Base-by-base conservation (phyloP, 2,888 invertebrate species). In the Liodrosophila aerea region DNA sequence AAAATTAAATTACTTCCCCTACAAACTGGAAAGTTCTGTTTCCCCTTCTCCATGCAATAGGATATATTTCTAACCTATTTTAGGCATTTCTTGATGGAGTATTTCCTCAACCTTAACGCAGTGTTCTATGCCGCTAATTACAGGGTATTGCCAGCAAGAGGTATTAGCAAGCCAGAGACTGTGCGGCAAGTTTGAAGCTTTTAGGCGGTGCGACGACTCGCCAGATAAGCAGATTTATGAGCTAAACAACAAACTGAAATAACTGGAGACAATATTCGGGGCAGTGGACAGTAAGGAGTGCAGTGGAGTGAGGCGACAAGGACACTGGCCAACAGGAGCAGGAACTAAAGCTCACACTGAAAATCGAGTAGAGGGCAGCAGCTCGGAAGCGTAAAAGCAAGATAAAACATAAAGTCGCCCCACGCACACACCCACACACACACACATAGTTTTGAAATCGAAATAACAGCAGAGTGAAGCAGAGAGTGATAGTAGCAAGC, bases 221-320 rank as follows among this genome's bases (percentile, higher is more conserved):
- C 64, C 73, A 85, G 78, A 78, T 78, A 78, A 78, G 86, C 78
- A 78, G 78, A 78, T 85, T 78, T 78, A 78, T 78, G 78, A 78
- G 78, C 85, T 85, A 83, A 85, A 85, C 78, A 85, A 76, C 85
- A 85, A 77, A 78, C 78, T 68, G 68, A 73, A 84, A 73, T 73
- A 86, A 64, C 73, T 72, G 81, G 69, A 82, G 85, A 77, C 83
- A 47, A 56, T 64, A 12, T 70, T 46, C 54, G 53, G 58, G 51
- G 49, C 11, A 62, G 69, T 45, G 58, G 18, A 39, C n/a, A 39
- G 16, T 7, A 34, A 30, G 16, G 11, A 13, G 7, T 37, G 12
- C 37, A 22, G 31, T 7, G 69, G 53, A 7, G n/a, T 18, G 16
- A 16, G 39, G 9, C 16, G 41, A 51, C 53, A 52, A 49, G 50